Conservation (phyloP, 2,113 vertebrate species). For the Amblyopsis rosae region DNA sequence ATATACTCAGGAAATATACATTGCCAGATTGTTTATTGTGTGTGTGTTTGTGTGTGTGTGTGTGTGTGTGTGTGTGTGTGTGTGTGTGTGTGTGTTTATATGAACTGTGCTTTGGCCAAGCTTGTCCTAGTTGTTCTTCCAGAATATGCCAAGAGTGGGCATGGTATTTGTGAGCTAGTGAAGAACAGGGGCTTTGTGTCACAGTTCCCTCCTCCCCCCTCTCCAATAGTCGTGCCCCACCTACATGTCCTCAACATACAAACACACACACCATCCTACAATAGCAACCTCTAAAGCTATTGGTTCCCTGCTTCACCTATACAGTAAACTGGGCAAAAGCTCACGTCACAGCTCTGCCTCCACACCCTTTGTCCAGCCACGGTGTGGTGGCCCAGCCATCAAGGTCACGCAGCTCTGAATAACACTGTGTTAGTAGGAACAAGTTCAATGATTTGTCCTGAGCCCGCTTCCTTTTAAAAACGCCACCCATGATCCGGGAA, state of each 20-base stretch:
- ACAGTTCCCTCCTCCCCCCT: slow-evolving; percentile 37
- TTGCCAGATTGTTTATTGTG: not conserved
- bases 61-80: slow-evolving; percentile 15
- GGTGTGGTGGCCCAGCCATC: slow-evolving; percentile 1
- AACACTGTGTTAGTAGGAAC: slow-evolving; percentile 69
- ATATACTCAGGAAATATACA: too few relatives aligned
- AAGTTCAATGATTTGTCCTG: slow-evolving; percentile 51
- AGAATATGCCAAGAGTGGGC: slow-evolving; percentile 35
- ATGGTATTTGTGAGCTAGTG: slow-evolving; percentile 30
- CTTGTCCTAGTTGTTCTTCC: slow-evolving; percentile 41
- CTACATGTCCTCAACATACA: not conserved
- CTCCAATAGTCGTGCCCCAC: not conserved
- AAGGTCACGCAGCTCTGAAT: slow-evolving; percentile 64
- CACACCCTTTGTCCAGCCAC: not conserved
- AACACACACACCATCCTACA: not conserved
- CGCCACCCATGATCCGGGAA: slow-evolving; percentile 56
- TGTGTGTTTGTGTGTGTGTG: slow-evolving; percentile 18
- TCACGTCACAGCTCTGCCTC: slow-evolving; percentile 6
- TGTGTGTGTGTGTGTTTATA: slow-evolving; percentile 28
- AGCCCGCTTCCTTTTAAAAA: slow-evolving; percentile 78
- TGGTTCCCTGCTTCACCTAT: not conserved
- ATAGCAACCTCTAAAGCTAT: not conserved
- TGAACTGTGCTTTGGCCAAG: slow-evolving; percentile 22
- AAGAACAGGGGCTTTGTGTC: slow-evolving; percentile 74
- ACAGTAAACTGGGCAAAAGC: not conserved